Conservation (phyloP, 2,888 invertebrate species). For the Venusia cambrica region DNA sequence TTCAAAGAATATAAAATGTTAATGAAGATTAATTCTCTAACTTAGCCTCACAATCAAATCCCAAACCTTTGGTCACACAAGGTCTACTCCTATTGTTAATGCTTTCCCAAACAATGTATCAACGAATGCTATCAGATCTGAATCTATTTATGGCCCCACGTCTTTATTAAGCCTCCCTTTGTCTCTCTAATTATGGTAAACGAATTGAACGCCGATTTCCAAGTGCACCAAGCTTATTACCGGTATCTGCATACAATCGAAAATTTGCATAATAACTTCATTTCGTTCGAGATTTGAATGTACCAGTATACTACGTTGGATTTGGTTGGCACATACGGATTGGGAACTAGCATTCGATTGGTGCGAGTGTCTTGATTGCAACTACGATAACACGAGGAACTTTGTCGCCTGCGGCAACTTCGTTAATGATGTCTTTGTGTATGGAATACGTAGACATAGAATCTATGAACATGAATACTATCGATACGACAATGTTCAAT, state of each 20-base stretch:
- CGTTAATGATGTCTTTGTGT: too few species aligned
- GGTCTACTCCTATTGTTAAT: too few species aligned
- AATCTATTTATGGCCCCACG: conserved; percentile 56
- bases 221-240: conserved; percentile 64
- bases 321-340: conserved; percentile 18
- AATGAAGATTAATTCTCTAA: too few species aligned
- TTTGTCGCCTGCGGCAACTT: too few species aligned
- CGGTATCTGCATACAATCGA: conserved; percentile 77
- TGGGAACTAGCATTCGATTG: conserved; percentile 11
- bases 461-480: too few species aligned
- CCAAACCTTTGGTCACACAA: conserved; percentile 7
- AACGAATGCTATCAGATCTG: conserved; percentile 52
- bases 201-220: conserved; percentile 66
- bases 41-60: too few species aligned
- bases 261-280: conserved; percentile 80
- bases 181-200: conserved; percentile 75
- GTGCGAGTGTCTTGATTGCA: conserved; percentile 1
- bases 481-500: too few species aligned
- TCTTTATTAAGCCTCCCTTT: conserved; percentile 73
- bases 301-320: too few species aligned
- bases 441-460: too few species aligned
- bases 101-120: conserved; percentile 22
- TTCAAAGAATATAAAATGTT: too few species aligned
- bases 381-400: too few species aligned
- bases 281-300: conserved; percentile 40